A percentile compares a stretch with the other conserved stretches of the same genome.
Evolutionary conservation across 2,888 invertebrate species (phyloP).

Genomic region (Acleris laterana): DNA sequence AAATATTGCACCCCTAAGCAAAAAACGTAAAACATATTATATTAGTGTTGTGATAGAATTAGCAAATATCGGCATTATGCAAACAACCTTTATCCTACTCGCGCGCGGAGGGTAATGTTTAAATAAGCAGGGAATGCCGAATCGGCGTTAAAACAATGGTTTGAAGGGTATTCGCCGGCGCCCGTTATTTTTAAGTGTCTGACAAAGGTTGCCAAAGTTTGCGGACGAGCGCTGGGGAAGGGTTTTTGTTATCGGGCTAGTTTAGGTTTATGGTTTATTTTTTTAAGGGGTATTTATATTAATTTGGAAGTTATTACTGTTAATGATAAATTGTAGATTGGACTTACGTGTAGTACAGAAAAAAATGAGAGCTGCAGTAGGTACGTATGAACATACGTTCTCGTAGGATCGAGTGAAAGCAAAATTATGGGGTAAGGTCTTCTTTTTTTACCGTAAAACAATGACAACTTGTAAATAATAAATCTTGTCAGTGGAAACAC

Average conservation of each 20-base stretch:
- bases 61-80: conserved; percentile 18
- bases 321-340: too few species aligned
- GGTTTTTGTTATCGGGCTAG: conserved; percentile 22
- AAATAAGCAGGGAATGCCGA: conserved; percentile 43
- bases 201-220: conserved; percentile 68
- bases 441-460: too few species aligned
- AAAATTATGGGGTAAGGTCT: too few species aligned
- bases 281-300: conserved; percentile 10
- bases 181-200: conserved; percentile 84
- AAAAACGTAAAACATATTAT: conserved; percentile 11
- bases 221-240: conserved; percentile 36
- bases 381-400: too few species aligned
- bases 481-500: too few species aligned
- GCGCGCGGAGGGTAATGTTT: conserved; percentile 24
- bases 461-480: too few species aligned
- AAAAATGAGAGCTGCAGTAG: too few species aligned
- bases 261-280: conserved; percentile 22
- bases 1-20: conserved; percentile 2
- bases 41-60: conserved; percentile 12
- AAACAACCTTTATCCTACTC: conserved; percentile 24
- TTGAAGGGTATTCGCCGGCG: conserved; percentile 68
- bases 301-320: neutral
- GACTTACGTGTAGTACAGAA: too few species aligned
- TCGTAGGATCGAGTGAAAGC: too few species aligned
- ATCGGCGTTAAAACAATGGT: conserved; percentile 73